Evolutionary conservation across 30 jellyfish, hydroid and myxozoan species (phyloP).

Genomic region (Hydractinia echinata): DNA sequence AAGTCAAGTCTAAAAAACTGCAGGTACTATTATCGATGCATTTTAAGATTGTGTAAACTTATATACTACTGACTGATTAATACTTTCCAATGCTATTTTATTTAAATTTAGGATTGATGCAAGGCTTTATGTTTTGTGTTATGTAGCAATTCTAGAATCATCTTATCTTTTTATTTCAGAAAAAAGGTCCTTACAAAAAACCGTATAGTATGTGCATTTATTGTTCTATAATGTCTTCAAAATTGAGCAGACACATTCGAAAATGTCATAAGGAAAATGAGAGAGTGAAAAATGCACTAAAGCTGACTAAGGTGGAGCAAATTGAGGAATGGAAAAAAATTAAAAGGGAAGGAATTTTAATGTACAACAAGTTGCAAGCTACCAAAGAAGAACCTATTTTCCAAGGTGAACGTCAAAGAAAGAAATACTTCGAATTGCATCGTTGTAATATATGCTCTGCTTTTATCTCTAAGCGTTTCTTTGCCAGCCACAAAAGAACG

Average conservation of each 20-base stretch:
- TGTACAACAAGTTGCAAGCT: conserved; percentile 4
- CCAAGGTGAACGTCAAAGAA: conserved; percentile 4
- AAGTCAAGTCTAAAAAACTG: too few relatives aligned
- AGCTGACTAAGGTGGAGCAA: background rate
- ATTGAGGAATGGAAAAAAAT: conserved; percentile 3
- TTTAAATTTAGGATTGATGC: too few relatives aligned
- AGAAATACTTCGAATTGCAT: background rate
- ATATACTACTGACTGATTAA: too few relatives aligned
- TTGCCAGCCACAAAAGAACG: conserved; percentile 1
- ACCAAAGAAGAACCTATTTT: background rate
- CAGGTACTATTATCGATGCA: too few relatives aligned
- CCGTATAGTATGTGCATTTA: background rate
- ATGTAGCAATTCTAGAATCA: background rate
- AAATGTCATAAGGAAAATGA: conserved; percentile 6
- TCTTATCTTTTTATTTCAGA: background rate
- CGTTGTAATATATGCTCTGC: background rate
- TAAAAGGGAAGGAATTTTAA: conserved; percentile 4
- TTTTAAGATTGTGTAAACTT: too few relatives aligned
- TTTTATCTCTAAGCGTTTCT: conserved; percentile 12
- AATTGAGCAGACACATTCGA: conserved; percentile 3
- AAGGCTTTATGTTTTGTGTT: too few relatives aligned
- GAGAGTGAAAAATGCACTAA: conserved; percentile 11
- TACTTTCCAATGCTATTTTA: too few relatives aligned
- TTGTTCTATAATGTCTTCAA: conserved; percentile 11
- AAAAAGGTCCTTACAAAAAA: background rate